Conservation (phyloP, 2,888 invertebrate species). For the Ormyrus thymus region DNA sequence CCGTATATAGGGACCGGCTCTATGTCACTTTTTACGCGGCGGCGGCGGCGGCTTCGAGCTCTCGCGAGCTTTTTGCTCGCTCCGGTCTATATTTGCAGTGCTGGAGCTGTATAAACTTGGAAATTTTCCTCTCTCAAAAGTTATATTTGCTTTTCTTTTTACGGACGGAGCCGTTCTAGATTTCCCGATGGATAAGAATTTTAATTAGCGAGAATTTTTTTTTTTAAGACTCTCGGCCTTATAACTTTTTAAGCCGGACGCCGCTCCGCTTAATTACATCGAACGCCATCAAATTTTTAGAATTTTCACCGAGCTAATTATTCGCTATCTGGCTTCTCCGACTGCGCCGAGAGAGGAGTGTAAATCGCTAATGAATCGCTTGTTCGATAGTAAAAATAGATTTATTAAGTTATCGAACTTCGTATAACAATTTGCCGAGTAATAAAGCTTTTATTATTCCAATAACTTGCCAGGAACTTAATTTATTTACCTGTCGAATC, state of each 20-base stretch:
- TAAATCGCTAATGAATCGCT: no score
- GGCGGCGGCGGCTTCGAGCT: neutral
- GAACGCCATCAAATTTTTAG: no score
- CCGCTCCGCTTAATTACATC: no score
- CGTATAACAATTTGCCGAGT: neutral
- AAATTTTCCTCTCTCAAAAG: conserved; percentile 45
- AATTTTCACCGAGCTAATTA: no score
- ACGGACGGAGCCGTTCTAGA: neutral
- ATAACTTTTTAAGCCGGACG: no score
- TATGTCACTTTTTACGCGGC: conserved; percentile 30
- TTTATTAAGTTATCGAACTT: conserved; percentile 2
- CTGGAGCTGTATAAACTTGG: conserved; percentile 43
- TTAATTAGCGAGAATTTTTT: conserved; percentile 1
- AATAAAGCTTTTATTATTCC: neutral
- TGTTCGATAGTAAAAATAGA: neutral
- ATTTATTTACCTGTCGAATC: no score
- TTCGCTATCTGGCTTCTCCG: no score
- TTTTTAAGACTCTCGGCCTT: no score
- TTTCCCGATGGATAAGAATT: neutral
- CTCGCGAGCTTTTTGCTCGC: neutral
- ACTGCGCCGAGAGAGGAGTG: no score
- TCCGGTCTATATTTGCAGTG: conserved; percentile 8
- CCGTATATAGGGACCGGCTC: conserved; percentile 20
- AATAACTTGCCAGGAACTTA: no score
- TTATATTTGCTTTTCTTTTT: conserved; percentile 35